Base-by-base conservation (phyloP, 2,888 invertebrate genomes). In the Nymphalis c-album region DNA sequence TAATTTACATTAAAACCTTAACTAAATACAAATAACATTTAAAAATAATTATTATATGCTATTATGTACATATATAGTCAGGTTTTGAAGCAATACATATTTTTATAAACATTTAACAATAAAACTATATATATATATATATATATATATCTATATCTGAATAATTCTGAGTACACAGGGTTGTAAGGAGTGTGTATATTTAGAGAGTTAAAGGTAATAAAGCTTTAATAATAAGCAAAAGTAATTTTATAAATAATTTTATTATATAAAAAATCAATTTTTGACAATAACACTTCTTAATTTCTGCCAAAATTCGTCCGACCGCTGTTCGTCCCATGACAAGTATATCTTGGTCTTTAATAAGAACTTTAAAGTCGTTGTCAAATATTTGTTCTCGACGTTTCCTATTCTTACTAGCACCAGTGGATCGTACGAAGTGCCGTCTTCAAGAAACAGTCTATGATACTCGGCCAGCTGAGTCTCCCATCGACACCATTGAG, bases 401-500 rank as follows among this genome's bases (percentile, higher is more conserved):
- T 94, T 91, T 16, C 94, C 95, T 74, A 95, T 82, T 78, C 94
- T 93, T 20, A 96, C 90, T 75, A 95, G 85, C 18, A 96, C 92
- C 64, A 95, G 79, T 5, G 94, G 93, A 74, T 94, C 94, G 67
- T 94, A 93, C 0, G 86, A 81, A 0, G 88, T 93, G 2, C 93
- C 93, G 69, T 94, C 93, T 75, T 94, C 93, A 35, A 94, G 86
- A 72, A 94, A 94, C 67, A 94, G 83, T 65, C 95, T 89, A 73
- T 95, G 94, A 77, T 95, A 93, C 74, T 95, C 94, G 0, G 95
- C 95, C 26, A 95, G 87, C 75, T 95, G 94, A 16, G 95, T 94
- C 78, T 96, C 96, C 93, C 95, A 94, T 50, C 94, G 88, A 78
- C 95, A 95, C 96, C 96, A 96, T 68, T 95, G 95, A 35, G 95